Evolutionary conservation across 2,888 invertebrate genomes (phyloP), one percentile per base, ranked within the genome.

Genomic region (Dendrolimus pini): DNA sequence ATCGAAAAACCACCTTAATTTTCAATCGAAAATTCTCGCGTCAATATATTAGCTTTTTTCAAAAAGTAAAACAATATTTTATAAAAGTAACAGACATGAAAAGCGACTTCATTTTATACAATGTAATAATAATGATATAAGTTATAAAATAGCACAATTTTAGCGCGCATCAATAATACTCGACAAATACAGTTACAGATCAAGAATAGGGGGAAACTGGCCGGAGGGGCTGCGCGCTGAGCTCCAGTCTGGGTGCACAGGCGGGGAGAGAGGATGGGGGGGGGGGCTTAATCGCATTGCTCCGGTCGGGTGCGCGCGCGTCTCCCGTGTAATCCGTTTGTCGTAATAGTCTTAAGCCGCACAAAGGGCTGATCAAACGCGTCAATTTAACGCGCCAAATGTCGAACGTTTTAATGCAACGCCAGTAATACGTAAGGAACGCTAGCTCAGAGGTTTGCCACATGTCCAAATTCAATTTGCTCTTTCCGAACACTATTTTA

Each of bases 361-460:
- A 86, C 86, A 87, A 88, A 86, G 84, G 85, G 74, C 81, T 77
- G 83, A 83, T 84, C 83, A 84, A 85, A 85, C 85, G 83, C 74
- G 70, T 77, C 83, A 83, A 86, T 85, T 86, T 81, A 77, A 82
- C 72, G 77, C 82, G 76, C 88, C 88, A 89, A 89, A 87, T 89
- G 89, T 89, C 84, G 76, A 64, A 60, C 64, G 66, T 60, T 56
- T 55, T 47, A 41, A 54, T 54, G 14, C 52, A 41, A 42, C 56
- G 47, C 47, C 47, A 47, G 12, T 7, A 6, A 30, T 3, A 30
- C 30, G 30, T 47, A 0, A 47, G 9, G 47, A 9, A 9, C 7
- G 47, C 47, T 9, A 10, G 12, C 47, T 47, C 47, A 10, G 47
- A 47, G 47, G 9, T 47, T 47, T 47, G 12, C 6, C 30, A 30